Base-by-base conservation (phyloP, 2,888 invertebrate species). In the Tricholauxania praeusta region DNA sequence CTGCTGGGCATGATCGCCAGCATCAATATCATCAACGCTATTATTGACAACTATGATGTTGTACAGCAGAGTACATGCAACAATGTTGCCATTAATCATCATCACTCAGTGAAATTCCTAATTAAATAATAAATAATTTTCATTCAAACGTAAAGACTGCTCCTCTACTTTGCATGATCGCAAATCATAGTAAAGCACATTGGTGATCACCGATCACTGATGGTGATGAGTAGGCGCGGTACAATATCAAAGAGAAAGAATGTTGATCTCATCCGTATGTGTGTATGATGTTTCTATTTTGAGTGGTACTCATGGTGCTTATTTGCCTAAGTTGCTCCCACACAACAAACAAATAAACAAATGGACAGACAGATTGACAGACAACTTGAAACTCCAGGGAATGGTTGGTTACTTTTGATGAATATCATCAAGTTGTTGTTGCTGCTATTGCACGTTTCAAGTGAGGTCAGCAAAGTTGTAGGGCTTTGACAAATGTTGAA, bases 31-130 rank as follows among this genome's bases (percentile, higher is more conserved):
- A 8, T 49, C 17, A 17, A 63, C 17, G 55, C 22, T 48, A 39
- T 12, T 19, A 22, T 39, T 39, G 39, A 39, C 39, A 39, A 7
- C 39, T 10, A 10, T 39, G 39, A 39, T 39, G 39, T 39, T 39
- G 10, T 39, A 1, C 39, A 39, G 39, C 39, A 39, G 39, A 8
- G 39, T 39, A 39, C 39, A 39, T 39, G 8, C 39, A 39, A 39
- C 39, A 39, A n/a, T 66, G 15, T 77, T 79, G 74, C 73, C 78
- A 81, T 81, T 82, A 82, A 83, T 82, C 82, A 82, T 83, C 82
- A 81, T 79, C 79, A 72, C 74, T 76, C 63, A 73, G 62, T 78
- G 82, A 81, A 82, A 82, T 82, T 81, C 80, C 82, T 83, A 83
- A 83, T 82, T 82, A 83, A 82, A 80, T 80, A 75, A 78, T 79